Conservation (phyloP, 1,140 invertebrate genomes). For the Lutraria rhynchaena region DNA sequence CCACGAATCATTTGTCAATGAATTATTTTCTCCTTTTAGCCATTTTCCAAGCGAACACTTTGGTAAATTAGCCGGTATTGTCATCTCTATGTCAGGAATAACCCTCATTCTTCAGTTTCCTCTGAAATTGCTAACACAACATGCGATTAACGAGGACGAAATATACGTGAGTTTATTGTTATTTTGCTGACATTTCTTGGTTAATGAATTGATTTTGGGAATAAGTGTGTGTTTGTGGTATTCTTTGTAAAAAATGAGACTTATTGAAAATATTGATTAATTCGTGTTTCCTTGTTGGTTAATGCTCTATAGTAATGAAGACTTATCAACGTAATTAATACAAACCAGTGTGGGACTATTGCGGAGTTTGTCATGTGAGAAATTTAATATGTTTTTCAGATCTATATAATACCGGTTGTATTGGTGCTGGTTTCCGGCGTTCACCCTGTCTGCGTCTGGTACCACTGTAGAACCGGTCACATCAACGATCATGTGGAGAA, state of each 20-base stretch:
- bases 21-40: slow-evolving; percentile 29
- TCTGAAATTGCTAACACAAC: slow-evolving; percentile 23
- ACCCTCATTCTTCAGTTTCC: slow-evolving; percentile 29
- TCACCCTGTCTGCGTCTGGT: slow-evolving; percentile 39
- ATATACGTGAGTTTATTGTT: slow-evolving; percentile 52
- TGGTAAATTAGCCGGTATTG: slow-evolving; percentile 43
- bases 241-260: neutral
- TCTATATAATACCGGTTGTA: neutral
- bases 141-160: neutral
- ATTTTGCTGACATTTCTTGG: no score
- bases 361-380: neutral
- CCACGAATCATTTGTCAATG: no score
- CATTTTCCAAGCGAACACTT: slow-evolving; percentile 52
- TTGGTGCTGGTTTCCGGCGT: slow-evolving; percentile 10
- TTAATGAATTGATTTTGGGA: neutral
- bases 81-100: slow-evolving; percentile 6
- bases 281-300: neutral
- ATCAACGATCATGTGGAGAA: neutral
- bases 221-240: neutral
- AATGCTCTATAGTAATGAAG: neutral
- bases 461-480: slow-evolving; percentile 27
- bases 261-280: neutral
- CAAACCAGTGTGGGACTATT: no score
- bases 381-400: neutral
- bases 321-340: no score